These are phyloP conservation scores for Lucifuga dentata DNA, from an alignment of 2,113 vertebrate species.

Conservation along the genomic window DNA sequence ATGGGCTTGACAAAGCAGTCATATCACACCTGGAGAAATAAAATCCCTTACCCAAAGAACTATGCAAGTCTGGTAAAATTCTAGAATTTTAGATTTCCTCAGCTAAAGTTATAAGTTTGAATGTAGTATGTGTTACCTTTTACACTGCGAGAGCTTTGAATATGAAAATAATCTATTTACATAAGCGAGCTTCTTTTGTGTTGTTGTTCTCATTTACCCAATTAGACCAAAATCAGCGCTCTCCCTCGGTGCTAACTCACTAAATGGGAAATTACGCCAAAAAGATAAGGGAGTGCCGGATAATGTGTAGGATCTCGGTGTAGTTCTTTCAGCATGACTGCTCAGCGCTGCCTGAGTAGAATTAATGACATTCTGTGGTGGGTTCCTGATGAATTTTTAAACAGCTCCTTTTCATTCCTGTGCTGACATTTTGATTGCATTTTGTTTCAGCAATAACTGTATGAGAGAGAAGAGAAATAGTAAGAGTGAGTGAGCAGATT, in stretches of 20 bases:
- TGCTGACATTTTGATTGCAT: slow-evolving; percentile 81
- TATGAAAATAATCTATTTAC: slow-evolving; percentile 3
- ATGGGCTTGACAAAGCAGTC: slow-evolving; percentile 56
- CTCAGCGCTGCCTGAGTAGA: slow-evolving; percentile 68
- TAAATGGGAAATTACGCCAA: slow-evolving; percentile 81
- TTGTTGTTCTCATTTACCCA: slow-evolving; percentile 71
- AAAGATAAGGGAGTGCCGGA: slow-evolving; percentile 78
- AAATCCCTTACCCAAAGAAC: not conserved
- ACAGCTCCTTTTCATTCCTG: slow-evolving; percentile 75
- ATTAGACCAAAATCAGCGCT: slow-evolving; percentile 73
- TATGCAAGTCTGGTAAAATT: no score
- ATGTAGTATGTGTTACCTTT: not conserved
- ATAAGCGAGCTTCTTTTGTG: slow-evolving; percentile 63
- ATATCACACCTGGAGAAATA: slow-evolving; percentile 25
- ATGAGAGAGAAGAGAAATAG: slow-evolving; percentile 44
- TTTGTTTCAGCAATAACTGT: slow-evolving; percentile 75
- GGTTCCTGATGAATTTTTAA: slow-evolving; percentile 80
- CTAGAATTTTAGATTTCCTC: no score
- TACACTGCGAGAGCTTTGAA: not conserved
- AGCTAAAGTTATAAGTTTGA: no score
- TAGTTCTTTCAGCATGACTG: slow-evolving; percentile 72
- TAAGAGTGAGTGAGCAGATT: slow-evolving; percentile 26
- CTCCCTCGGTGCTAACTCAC: slow-evolving; percentile 73
- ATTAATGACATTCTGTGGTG: slow-evolving; percentile 76
- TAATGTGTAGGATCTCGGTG: slow-evolving; percentile 71